phyloP scores from a whole-genome alignment of 2,113 vertebrate genomes.

The Colinus virginianus region DNA sequence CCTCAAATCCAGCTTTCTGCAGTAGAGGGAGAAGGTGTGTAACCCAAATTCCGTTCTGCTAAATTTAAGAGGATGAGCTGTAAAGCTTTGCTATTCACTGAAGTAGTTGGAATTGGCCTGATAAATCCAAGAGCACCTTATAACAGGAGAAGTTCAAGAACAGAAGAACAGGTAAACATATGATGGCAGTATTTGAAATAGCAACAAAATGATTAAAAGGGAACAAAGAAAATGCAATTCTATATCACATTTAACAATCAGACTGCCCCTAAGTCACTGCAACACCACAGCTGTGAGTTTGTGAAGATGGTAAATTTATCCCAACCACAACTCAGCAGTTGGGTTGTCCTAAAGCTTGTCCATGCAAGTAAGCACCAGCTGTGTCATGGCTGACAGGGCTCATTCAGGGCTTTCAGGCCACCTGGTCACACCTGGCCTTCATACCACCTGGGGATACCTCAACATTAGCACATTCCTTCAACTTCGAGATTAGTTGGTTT shows the following conservation, averaged over 20 bases:
- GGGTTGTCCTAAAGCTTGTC: background rate
- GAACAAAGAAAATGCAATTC: background rate
- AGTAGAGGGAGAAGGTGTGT: background rate
- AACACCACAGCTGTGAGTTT: background rate
- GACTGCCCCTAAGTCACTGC: background rate
- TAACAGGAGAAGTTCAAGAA: background rate
- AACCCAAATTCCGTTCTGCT: too few species aligned
- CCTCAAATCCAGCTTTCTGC: background rate
- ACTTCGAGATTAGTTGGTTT: background rate
- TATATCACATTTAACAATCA: background rate
- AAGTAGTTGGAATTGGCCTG: background rate
- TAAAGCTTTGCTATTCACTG: background rate
- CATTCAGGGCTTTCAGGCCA: background rate
- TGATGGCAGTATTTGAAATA: background rate
- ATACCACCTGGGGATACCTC: background rate
- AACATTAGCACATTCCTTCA: background rate
- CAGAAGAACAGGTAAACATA: background rate
- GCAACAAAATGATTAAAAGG: background rate
- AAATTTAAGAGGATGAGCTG: too few species aligned
- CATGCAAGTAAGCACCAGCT: background rate
- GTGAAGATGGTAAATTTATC: background rate
- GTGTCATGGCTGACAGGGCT: background rate
- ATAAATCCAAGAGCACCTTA: background rate
- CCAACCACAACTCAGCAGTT: background rate
- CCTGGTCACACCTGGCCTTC: rapidly evolving